A percentile compares a stretch with the other conserved stretches of the same genome.
Conservation (phyloP, 2,797 vertebrate species). For the Erethizon dorsatum region DNA sequence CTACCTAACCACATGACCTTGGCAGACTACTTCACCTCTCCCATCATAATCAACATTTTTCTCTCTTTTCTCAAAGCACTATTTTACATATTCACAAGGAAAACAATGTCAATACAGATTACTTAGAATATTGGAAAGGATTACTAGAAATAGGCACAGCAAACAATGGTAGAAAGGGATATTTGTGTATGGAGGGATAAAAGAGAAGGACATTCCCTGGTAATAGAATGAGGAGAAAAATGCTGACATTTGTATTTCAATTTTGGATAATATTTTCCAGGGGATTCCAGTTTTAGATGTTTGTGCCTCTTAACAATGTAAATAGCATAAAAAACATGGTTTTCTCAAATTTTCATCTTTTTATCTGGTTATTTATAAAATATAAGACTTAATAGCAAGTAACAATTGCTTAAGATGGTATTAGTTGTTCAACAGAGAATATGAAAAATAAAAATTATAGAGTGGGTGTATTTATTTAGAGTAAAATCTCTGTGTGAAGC, state of each 20-base stretch:
- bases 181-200: neutral
- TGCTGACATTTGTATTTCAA: neutral
- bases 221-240: neutral
- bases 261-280: neutral
- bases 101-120: constrained; percentile 16
- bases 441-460: constrained; percentile 54
- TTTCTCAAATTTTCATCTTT: neutral
- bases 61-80: constrained; percentile 5
- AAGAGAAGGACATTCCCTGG: neutral
- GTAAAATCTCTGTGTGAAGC: constrained; percentile 54
- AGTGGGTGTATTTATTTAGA: constrained; percentile 48
- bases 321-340: neutral
- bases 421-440: constrained; percentile 29
- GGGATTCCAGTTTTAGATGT: constrained; percentile 22
- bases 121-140: constrained; percentile 7
- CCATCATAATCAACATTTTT: neutral
- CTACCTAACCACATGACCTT: neutral
- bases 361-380: constrained; percentile 46
- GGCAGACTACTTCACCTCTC: neutral
- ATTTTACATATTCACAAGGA: constrained; percentile 23
- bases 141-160: neutral
- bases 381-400: neutral
- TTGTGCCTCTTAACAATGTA: neutral
- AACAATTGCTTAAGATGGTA: neutral
- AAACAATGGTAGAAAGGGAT: neutral